These are phyloP conservation scores for Andricus quercusramuli DNA, from an alignment of 2,888 invertebrate genomes.

Conservation along the genomic window DNA sequence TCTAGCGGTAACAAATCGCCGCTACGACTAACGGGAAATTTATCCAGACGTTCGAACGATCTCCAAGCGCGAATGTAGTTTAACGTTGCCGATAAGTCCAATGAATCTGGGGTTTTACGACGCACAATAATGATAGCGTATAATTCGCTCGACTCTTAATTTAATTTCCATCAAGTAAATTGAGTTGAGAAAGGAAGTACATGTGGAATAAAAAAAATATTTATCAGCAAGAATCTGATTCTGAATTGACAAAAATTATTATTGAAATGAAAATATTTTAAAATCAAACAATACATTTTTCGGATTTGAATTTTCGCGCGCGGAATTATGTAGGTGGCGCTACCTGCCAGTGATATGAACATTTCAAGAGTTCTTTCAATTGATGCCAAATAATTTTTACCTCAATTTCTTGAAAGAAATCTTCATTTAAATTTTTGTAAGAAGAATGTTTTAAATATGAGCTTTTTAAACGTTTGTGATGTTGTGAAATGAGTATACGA, in stretches of 20 bases:
- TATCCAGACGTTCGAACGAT: slow-evolving; percentile 12
- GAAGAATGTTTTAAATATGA: too few species aligned
- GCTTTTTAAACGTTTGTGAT: too few species aligned
- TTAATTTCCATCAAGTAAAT: slow-evolving; percentile 54
- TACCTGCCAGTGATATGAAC: too few species aligned
- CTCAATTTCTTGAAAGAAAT: too few species aligned
- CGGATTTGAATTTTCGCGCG: neutral
- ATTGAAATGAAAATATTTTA: neutral
- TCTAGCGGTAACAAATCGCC: slow-evolving; percentile 33
- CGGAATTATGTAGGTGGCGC: neutral
- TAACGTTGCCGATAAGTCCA: slow-evolving; percentile 58
- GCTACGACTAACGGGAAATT: slow-evolving; percentile 34
- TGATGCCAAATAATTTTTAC: too few species aligned
- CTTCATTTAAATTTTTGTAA: too few species aligned
- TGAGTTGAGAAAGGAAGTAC: neutral
- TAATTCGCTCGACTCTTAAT: slow-evolving; percentile 63
- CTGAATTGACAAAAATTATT: neutral
- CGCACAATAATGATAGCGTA: slow-evolving; percentile 68
- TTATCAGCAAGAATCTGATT: neutral
- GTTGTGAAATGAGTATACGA: too few species aligned
- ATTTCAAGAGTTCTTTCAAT: too few species aligned
- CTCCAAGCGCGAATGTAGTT: neutral
- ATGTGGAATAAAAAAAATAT: neutral
- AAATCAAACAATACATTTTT: neutral
- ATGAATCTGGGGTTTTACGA: slow-evolving; percentile 65